phyloP scores from a whole-genome alignment of 2,888 invertebrate genomes.

The Colletes collaris region DNA sequence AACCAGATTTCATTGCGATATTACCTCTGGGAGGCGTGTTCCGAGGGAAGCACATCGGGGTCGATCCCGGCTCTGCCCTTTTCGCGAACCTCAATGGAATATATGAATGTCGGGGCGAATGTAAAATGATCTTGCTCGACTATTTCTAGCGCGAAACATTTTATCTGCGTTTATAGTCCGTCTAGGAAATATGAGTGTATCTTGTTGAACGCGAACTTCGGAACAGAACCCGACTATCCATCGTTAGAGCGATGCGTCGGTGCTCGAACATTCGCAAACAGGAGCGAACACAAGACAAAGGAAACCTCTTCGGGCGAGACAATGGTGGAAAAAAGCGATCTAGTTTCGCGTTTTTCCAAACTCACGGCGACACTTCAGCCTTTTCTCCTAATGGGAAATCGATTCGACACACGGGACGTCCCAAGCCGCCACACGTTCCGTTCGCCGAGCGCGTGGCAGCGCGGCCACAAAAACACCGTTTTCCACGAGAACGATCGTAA shows the following conservation, averaged over 20 bases:
- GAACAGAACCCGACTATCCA: too few relatives aligned
- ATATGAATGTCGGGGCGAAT: slow-evolving; percentile 15
- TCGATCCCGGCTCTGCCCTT: background rate
- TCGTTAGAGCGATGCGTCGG: too few relatives aligned
- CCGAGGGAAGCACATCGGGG: background rate
- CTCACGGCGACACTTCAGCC: slow-evolving; percentile 23
- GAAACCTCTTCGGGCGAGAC: background rate
- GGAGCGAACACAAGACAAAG: background rate
- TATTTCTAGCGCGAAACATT: too few relatives aligned
- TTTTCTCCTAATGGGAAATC: slow-evolving; percentile 48
- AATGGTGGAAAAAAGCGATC: slow-evolving; percentile 20
- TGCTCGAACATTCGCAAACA: too few relatives aligned
- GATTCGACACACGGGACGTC: slow-evolving; percentile 28
- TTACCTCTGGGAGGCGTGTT: slow-evolving; percentile 53
- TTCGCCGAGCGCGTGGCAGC: slow-evolving; percentile 18
- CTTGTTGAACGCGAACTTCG: too few relatives aligned
- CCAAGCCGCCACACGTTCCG: slow-evolving; percentile 13
- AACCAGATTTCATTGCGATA: slow-evolving; percentile 64
- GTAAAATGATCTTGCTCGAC: too few relatives aligned
- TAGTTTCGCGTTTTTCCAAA: slow-evolving; percentile 15
- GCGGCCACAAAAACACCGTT: slow-evolving; percentile 18
- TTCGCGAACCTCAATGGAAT: slow-evolving; percentile 13
- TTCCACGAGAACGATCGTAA: slow-evolving; percentile 25
- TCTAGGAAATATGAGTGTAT: too few relatives aligned
- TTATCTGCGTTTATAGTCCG: too few relatives aligned